Conservation (phyloP, 64 coral and sea anemone species). For the Hydrozoanthus tunicans region DNA sequence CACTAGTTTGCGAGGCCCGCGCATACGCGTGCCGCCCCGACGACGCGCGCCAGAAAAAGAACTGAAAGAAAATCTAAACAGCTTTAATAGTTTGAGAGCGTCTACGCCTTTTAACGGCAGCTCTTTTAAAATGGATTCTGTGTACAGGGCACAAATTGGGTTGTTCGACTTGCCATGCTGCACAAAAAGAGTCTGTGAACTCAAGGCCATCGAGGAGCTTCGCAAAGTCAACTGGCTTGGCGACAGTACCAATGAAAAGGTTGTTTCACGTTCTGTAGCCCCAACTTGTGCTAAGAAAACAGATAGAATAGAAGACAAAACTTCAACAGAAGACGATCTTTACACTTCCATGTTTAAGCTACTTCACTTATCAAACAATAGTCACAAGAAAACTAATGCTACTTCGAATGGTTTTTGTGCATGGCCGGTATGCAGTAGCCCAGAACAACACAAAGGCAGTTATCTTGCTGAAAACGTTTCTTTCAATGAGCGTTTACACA, state of each 20-base stretch:
- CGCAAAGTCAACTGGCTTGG: slow-evolving; percentile 31
- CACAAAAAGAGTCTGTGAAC: slow-evolving; percentile 31
- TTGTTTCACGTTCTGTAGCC: slow-evolving; percentile 1
- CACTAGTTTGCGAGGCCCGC: no score
- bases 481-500: background rate
- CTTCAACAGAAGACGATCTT: slow-evolving; percentile 2
- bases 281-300: slow-evolving; percentile 1
- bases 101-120: background rate
- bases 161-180: slow-evolving; percentile 50
- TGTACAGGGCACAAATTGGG: slow-evolving; percentile 46
- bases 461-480: slow-evolving; percentile 23
- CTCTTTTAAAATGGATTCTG: slow-evolving; percentile 30
- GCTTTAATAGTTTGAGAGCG: background rate
- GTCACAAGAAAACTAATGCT: background rate
- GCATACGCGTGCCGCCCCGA: no score
- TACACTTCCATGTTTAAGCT: slow-evolving; percentile 32
- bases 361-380: slow-evolving; percentile 18
- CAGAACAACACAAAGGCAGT: slow-evolving; percentile 22
- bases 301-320: slow-evolving; percentile 3
- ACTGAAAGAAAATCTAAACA: background rate
- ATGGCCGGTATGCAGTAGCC: slow-evolving; percentile 40
- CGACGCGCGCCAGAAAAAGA: no score
- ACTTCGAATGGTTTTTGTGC: slow-evolving; percentile 16
- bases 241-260: background rate
- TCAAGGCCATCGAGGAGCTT: slow-evolving; percentile 35